Base-by-base conservation (phyloP, 2,888 invertebrate genomes). In the Ommatoiulus sabulosus region DNA sequence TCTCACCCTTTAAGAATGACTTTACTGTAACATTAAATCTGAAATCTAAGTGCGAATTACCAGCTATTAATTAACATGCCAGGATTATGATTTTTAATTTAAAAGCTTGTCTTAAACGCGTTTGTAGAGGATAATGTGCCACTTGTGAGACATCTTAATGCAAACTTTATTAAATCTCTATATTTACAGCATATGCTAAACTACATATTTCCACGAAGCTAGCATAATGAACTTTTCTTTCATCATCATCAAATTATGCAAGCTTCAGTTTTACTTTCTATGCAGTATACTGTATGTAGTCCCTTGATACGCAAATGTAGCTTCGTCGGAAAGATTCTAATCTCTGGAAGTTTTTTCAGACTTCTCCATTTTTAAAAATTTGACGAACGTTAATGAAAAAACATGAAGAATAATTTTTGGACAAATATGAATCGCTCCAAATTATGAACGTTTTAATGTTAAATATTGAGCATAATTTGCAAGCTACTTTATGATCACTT, bases 111-210 rank as follows among this genome's bases (percentile, higher is more conserved):
- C 72, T 20, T 72, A 72, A 72, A 72, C 72, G 8, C 72, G 7
- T 8, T 72, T 20, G 20, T n/a, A 72, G 20, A 20, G 20, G 72
- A 20, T 72, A 72, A 72, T 72, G 72, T 72, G 20, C 72, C 72
- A 72, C 72, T 72, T 72, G 72, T 24, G 72, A 72, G 72, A 72
- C 72, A 72, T 72, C n/a, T 72, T 72, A 72, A 8, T 72, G 20
- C 72, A 72, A 72, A 20, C 72, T 24, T 72, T 72, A 72, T 72
- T 72, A 72, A 72, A 24, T 72, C 63, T 20, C 72, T 72, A n/a
- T 72, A 72, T 72, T 72, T 72, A 72, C 72, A 4, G 72, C 24
- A 20, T 72, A 20, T 72, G 20, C 72, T 72, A n/a, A 72, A 72
- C 7, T 72, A 24, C 24, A 72, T 24, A 72, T 72, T 72, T 72